A percentile compares a stretch with the other conserved stretches of the same genome.
These are phyloP conservation scores for Thymallus thymallus DNA, from an alignment of 2,113 vertebrate genomes.

Conservation along the genomic window DNA sequence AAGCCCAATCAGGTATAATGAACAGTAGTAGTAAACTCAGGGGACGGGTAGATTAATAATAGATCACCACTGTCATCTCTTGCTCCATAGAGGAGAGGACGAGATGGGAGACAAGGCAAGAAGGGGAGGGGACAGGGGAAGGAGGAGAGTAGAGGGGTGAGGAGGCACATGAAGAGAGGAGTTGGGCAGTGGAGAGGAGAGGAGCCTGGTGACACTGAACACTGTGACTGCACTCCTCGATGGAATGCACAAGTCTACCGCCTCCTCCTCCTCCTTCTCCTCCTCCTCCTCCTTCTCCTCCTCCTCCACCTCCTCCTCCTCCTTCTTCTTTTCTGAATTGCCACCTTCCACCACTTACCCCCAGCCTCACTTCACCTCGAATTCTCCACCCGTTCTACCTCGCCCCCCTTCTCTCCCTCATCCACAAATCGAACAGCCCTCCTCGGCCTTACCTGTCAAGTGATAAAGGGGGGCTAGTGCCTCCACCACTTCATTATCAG, in stretches of 20 bases:
- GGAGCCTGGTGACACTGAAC: conserved; percentile 57
- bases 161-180: conserved; percentile 66
- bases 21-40: conserved; percentile 53
- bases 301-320: conserved; percentile 33
- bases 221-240: neutral
- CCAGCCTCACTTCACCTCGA: conserved; percentile 33
- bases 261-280: conserved; percentile 28
- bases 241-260: conserved; percentile 10
- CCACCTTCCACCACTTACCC: neutral
- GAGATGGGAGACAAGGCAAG: conserved; percentile 30
- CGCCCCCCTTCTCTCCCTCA: conserved; percentile 16
- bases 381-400: conserved; percentile 10
- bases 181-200: conserved; percentile 19
- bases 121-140: neutral
- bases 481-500: conserved; percentile 68
- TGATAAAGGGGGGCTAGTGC: conserved; percentile 60
- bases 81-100: conserved; percentile 41
- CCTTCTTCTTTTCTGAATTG: conserved; percentile 26
- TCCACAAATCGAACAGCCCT: conserved; percentile 57
- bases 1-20: conserved; percentile 69
- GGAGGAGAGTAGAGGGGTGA: neutral
- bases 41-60: conserved; percentile 71
- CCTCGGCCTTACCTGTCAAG: conserved; percentile 68
- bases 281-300: conserved; percentile 1
- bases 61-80: conserved; percentile 71